phyloP scores from a whole-genome alignment of 2,888 invertebrate species.

The Caenorhabditis sp. region DNA sequence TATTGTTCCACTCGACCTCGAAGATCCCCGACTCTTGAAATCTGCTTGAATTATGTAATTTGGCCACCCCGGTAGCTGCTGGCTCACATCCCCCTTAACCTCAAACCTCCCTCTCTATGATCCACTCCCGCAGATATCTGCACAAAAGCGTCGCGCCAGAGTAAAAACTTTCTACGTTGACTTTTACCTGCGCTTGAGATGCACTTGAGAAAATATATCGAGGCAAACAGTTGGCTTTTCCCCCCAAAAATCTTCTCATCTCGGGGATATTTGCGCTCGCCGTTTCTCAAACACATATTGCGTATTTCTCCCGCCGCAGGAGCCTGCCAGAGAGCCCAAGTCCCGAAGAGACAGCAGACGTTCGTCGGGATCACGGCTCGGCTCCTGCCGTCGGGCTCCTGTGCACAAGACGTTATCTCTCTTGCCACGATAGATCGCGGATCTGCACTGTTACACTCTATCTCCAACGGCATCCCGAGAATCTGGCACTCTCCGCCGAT shows the following conservation, averaged over 20 bases:
- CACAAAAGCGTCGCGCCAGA: constrained; percentile 22
- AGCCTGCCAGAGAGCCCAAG: constrained; percentile 12
- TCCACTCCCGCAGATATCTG: constrained; percentile 34
- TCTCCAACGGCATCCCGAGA: constrained; percentile 50
- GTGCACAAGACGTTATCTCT: constrained; percentile 13
- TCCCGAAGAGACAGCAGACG: constrained; percentile 33
- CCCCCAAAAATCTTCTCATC: constrained; percentile 17
- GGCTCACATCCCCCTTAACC: no score
- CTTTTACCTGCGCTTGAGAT: constrained; percentile 37
- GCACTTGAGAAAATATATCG: constrained; percentile 51
- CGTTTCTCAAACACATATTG: constrained; percentile 54
- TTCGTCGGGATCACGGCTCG: constrained; percentile 14
- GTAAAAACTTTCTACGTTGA: constrained; percentile 39
- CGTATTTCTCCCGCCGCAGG: constrained; percentile 38
- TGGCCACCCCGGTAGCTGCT: neutral
- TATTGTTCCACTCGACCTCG: neutral
- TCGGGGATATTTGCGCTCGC: constrained; percentile 46
- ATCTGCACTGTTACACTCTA: constrained; percentile 39
- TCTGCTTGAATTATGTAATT: neutral
- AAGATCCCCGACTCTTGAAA: neutral
- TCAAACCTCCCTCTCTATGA: no score
- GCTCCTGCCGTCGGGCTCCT: constrained; percentile 12
- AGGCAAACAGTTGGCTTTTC: constrained; percentile 55
- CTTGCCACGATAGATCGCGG: constrained; percentile 28
- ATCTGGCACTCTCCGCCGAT: constrained; percentile 45